phyloP scores from a whole-genome alignment of 1,140 invertebrate genomes.

The Formica exsecta region DNA sequence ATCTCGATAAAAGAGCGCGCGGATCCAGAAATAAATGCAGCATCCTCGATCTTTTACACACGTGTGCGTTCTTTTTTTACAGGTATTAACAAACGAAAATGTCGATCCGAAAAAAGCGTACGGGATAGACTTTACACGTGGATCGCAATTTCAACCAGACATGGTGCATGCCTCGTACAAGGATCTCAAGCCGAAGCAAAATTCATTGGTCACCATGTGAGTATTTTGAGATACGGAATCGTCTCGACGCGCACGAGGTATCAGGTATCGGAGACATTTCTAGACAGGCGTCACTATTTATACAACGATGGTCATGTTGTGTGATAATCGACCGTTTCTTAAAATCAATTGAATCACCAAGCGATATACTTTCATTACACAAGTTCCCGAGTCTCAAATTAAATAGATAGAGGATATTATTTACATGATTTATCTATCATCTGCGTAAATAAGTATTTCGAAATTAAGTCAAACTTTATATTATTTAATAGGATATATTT shows the following conservation, averaged over 20 bases:
- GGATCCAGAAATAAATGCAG: neutral
- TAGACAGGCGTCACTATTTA: neutral
- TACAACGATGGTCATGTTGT: neutral
- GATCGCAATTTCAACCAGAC: constrained; percentile 29
- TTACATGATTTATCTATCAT: constrained; percentile 1
- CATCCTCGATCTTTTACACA: neutral
- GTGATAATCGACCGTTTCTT: neutral
- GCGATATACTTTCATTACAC: neutral
- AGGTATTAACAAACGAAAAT: neutral
- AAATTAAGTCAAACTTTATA: no score
- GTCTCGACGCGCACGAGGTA: neutral
- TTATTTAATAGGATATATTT: no score
- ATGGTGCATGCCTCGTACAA: neutral
- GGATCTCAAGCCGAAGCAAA: constrained; percentile 83
- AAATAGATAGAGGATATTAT: constrained; percentile 6
- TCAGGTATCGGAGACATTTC: neutral
- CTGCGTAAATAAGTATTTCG: neutral
- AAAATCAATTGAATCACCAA: constrained; percentile 11
- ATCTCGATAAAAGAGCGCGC: neutral
- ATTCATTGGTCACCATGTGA: constrained; percentile 89
- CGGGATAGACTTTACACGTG: neutral
- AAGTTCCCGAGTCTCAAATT: neutral
- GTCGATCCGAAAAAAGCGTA: neutral
- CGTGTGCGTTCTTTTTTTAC: no score
- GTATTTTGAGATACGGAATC: constrained; percentile 72